These are phyloP conservation scores for Hydrozoanthus tunicans DNA, from an alignment of 64 coral and sea anemone species.

Conservation along the genomic window DNA sequence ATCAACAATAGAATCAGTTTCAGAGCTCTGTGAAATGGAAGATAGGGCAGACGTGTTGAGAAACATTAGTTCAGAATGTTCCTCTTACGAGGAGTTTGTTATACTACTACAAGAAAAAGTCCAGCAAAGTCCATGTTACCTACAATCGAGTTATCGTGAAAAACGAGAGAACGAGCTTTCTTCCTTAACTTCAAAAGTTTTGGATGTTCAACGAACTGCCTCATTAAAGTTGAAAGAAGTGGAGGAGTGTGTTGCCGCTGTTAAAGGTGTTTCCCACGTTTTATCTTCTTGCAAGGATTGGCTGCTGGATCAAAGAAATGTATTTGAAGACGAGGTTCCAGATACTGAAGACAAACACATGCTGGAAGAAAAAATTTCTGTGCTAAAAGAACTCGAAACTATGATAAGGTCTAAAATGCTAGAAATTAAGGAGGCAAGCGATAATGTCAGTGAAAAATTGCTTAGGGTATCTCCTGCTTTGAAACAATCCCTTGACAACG, in stretches of 20 bases:
- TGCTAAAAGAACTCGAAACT: slow-evolving; percentile 15
- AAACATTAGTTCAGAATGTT: slow-evolving; percentile 55
- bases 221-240: slow-evolving; percentile 34
- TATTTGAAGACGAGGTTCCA: background rate
- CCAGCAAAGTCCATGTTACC: slow-evolving; percentile 29
- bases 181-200: slow-evolving; percentile 50
- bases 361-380: slow-evolving; percentile 36
- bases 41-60: slow-evolving; percentile 57
- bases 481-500: slow-evolving; percentile 36
- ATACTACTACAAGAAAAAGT: slow-evolving; percentile 62
- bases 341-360: slow-evolving; percentile 19
- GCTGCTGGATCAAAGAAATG: slow-evolving; percentile 29
- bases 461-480: background rate
- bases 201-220: slow-evolving; percentile 29
- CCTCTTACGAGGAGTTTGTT: slow-evolving; percentile 66
- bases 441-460: slow-evolving; percentile 18
- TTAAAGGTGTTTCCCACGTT: slow-evolving; percentile 14
- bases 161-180: slow-evolving; percentile 49
- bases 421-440: background rate
- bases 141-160: slow-evolving; percentile 42
- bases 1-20: slow-evolving; percentile 21
- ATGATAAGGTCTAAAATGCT: background rate
- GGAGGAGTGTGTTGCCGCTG: slow-evolving; percentile 12
- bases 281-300: slow-evolving; percentile 14
- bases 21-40: slow-evolving; percentile 66